phyloP scores from a whole-genome alignment of 1,140 invertebrate genomes.

The Achroia grisella region DNA sequence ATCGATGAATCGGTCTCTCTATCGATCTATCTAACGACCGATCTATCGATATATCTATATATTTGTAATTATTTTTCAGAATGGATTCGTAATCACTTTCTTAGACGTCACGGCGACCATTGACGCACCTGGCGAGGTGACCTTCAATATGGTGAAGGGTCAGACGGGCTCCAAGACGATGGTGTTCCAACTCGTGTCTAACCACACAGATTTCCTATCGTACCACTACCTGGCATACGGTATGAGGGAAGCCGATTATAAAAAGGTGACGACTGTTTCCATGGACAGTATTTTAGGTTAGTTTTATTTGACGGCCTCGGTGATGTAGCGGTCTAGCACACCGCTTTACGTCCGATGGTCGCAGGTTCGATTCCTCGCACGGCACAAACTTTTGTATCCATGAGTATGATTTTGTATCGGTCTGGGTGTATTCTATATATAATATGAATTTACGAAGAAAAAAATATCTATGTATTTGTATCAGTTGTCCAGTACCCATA shows the following conservation, averaged over 20 bases:
- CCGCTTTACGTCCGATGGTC: no score
- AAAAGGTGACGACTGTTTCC: constrained; percentile 44
- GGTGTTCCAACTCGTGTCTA: constrained; percentile 56
- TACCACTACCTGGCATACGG: constrained; percentile 53
- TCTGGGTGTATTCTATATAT: no score
- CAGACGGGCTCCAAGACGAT: constrained; percentile 37
- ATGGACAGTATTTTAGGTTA: constrained; percentile 17
- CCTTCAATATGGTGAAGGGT: constrained; percentile 39
- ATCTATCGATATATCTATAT: no score
- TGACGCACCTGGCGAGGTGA: constrained; percentile 27
- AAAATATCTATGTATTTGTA: no score
- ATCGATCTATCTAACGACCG: no score
- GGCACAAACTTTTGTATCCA: no score
- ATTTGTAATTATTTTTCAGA: constrained; percentile 27
- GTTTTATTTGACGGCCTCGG: background rate
- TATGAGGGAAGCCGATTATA: constrained; percentile 51
- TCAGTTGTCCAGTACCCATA: no score
- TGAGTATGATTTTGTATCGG: no score
- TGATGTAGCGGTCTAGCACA: no score
- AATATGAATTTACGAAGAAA: no score
- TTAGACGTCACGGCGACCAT: constrained; percentile 42
- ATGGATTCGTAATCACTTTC: constrained; percentile 49
- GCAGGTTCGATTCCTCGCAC: no score
- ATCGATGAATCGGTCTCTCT: no score
- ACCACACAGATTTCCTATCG: constrained; percentile 49